Conservation (phyloP, 2,113 vertebrate species). For the Paedocypris sp. region DNA sequence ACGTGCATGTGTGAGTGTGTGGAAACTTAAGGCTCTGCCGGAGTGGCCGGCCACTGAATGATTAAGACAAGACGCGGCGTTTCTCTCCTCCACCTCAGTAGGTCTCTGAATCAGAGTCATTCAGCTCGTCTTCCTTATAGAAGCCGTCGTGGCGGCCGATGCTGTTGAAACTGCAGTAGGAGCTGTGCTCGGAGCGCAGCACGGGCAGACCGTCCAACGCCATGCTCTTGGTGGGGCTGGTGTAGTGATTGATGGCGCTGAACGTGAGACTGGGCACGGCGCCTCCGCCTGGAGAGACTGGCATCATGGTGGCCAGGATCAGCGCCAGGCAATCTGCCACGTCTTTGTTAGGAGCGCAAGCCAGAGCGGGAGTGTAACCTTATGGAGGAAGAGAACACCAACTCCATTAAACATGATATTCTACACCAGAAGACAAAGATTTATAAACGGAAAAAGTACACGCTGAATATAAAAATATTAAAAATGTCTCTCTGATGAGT, state of each 20-base stretch:
- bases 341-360: conserved; percentile 94
- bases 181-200: conserved; percentile 79
- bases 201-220: conserved; percentile 84
- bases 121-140: conserved; percentile 86
- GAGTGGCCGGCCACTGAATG: conserved; percentile 22
- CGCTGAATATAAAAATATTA: no score
- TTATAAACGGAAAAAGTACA: no score
- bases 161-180: conserved; percentile 95
- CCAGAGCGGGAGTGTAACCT: conserved; percentile 96
- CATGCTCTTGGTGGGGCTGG: conserved; percentile 87
- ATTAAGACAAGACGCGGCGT: conserved; percentile 27
- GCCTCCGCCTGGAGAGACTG: conserved; percentile 74
- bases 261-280: conserved; percentile 73
- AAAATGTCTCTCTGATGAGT: no score
- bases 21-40: conserved; percentile 26
- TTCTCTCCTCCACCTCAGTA: conserved; percentile 61
- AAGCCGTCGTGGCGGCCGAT: conserved; percentile 79
- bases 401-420: no score
- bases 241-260: conserved; percentile 92
- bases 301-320: conserved; percentile 98
- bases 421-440: no score
- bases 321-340: conserved; percentile 95
- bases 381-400: not conserved
- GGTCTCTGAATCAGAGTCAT: conserved; percentile 95
- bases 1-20: not conserved